phyloP scores from a whole-genome alignment of 2,888 invertebrate species.

The Baronia brevicornis region DNA sequence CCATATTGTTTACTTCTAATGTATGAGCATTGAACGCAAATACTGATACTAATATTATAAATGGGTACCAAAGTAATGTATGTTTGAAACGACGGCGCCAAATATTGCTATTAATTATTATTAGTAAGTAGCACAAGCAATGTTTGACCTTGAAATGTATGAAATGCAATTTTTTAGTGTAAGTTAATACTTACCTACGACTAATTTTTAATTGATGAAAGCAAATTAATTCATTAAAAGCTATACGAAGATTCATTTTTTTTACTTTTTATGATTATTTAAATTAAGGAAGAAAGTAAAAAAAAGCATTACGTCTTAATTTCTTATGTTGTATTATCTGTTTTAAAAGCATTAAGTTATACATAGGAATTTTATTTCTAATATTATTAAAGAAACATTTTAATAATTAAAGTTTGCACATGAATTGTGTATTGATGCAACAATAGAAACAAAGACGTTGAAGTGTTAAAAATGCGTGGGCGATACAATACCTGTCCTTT shows the following conservation, averaged over 20 bases:
- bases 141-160: constrained; percentile 42
- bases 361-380: too few relatives aligned
- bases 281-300: constrained; percentile 17
- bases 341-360: too few relatives aligned
- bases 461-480: constrained; percentile 77
- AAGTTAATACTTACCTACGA: too few relatives aligned
- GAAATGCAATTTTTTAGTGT: constrained; percentile 42
- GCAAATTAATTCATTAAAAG: constrained; percentile 52
- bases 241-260: constrained; percentile 24
- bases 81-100: too few relatives aligned
- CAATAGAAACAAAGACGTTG: constrained; percentile 46
- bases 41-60: constrained; percentile 19
- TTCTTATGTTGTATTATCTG: constrained; percentile 31
- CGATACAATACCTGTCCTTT: constrained; percentile 77
- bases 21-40: constrained; percentile 24
- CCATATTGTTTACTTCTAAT: constrained; percentile 47
- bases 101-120: too few relatives aligned
- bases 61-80: too few relatives aligned
- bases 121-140: constrained; percentile 54
- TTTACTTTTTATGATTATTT: constrained; percentile 4
- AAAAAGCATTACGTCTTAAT: constrained; percentile 49
- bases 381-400: too few relatives aligned
- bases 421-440: constrained; percentile 22
- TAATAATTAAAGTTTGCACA: constrained; percentile 5
- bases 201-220: too few relatives aligned